Conservation (phyloP, 30 jellyfish, hydroid and myxozoan species). For the Hydractinia symbiolongicarpus region DNA sequence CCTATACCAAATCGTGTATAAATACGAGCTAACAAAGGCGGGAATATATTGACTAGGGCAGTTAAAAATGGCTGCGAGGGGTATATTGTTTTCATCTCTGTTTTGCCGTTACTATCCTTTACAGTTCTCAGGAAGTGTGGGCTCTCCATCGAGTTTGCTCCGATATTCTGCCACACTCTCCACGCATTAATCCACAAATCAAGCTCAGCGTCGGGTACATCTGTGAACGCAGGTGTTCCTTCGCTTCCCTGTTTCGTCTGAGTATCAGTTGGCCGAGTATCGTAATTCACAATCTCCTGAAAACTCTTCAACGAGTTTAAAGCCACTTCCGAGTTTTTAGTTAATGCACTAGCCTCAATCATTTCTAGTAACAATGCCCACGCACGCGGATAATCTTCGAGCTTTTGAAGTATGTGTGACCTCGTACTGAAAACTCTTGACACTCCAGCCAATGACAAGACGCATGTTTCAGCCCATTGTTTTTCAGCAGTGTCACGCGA, state of each 20-base stretch:
- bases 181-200: conserved; percentile 92
- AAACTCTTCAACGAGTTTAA: conserved; percentile 83
- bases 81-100: conserved; percentile 37
- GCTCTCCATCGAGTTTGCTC: conserved; percentile 63
- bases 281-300: conserved; percentile 67
- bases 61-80: conserved; percentile 86
- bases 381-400: conserved; percentile 83
- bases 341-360: conserved; percentile 80
- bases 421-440: conserved; percentile 86
- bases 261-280: neutral
- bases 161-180: conserved; percentile 92
- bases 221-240: conserved; percentile 12
- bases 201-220: conserved; percentile 49
- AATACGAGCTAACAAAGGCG: conserved; percentile 79
- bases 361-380: conserved; percentile 91
- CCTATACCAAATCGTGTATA: conserved; percentile 85
- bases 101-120: conserved; percentile 60
- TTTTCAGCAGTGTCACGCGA: conserved; percentile 96
- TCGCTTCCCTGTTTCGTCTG: neutral
- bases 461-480: conserved; percentile 98
- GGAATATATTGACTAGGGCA: conserved; percentile 75
- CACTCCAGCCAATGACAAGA: conserved; percentile 86
- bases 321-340: conserved; percentile 82
- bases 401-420: conserved; percentile 36
- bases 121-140: conserved; percentile 47